Evolutionary conservation across 92 coral and sea anemone species (phyloP).

Genomic region (Umimayanthus kanabou): DNA sequence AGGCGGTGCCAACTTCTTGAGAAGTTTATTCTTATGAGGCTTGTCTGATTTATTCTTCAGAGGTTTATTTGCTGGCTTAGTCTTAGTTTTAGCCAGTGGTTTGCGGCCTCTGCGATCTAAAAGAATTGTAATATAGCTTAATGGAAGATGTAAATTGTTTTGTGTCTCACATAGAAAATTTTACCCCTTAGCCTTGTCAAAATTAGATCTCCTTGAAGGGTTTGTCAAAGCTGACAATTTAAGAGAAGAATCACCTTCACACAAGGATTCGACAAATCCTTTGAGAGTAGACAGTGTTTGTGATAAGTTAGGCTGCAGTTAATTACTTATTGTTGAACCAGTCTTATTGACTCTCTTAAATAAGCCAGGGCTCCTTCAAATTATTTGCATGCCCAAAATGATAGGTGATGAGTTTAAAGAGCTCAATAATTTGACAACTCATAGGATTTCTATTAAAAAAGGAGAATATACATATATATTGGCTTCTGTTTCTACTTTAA

Average conservation of each 20-base stretch:
- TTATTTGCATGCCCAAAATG: neutral
- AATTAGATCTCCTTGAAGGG: no score
- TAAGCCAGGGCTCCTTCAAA: neutral
- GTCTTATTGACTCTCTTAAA: neutral
- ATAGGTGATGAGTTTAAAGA: no score
- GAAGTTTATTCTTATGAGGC: neutral
- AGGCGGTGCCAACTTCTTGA: neutral
- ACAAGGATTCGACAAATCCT: neutral
- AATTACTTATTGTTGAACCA: neutral
- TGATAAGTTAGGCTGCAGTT: neutral
- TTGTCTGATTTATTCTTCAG: neutral
- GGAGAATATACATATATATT: neutral
- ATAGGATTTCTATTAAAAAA: neutral
- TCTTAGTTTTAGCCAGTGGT: neutral
- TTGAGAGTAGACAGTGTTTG: neutral
- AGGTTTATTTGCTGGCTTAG: neutral
- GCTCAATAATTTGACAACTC: no score
- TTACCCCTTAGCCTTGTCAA: neutral
- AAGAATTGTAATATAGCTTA: neutral
- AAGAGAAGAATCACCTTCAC: neutral
- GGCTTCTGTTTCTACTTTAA: neutral
- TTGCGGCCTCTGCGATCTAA: slow-evolving; percentile 9
- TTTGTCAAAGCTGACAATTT: neutral
- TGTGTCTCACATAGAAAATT: neutral
- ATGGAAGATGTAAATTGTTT: neutral